These are phyloP conservation scores for Cephus pulcher DNA, from an alignment of 2,888 invertebrate genomes.

Conservation along the genomic window DNA sequence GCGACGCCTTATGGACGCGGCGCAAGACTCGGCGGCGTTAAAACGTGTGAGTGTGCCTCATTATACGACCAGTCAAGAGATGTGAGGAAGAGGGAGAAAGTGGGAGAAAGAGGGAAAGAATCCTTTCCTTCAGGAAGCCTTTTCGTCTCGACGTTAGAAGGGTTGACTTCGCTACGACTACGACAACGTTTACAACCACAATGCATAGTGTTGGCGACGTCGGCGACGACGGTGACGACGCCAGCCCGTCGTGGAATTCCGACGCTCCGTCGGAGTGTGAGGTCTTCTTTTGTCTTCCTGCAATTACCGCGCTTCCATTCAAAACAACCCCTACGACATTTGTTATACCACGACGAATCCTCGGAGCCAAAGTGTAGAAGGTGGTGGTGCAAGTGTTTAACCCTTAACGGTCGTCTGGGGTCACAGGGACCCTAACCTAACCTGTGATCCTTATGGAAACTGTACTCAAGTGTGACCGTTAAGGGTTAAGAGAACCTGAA, in stretches of 20 bases:
- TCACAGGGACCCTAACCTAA: too few species aligned
- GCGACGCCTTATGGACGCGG: too few species aligned
- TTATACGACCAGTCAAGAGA: conserved; percentile 29
- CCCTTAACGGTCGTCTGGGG: too few species aligned
- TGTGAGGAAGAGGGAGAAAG: neutral
- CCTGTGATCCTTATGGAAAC: too few species aligned
- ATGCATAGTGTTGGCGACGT: conserved; percentile 18
- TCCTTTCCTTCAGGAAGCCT: conserved; percentile 1
- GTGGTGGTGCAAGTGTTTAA: conserved; percentile 27
- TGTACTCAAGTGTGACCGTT: too few species aligned
- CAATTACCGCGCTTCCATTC: conserved; percentile 46
- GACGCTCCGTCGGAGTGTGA: conserved; percentile 17
- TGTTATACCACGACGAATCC: conserved; percentile 39
- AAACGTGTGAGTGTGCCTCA: conserved; percentile 33
- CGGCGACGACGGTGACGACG: conserved; percentile 9
- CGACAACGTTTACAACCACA: conserved; percentile 1
- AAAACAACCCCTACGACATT: conserved; percentile 38
- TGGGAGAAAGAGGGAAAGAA: neutral
- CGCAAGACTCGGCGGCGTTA: conserved; percentile 23
- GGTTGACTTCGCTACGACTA: neutral
- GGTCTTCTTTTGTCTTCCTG: conserved; percentile 44
- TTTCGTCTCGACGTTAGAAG: neutral
- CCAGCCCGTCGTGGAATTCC: conserved; percentile 7
- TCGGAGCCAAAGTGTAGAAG: neutral
- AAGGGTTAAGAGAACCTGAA: conserved; percentile 7